Conservation (phyloP, 2,888 invertebrate species). For the Tineola bisselliella region DNA sequence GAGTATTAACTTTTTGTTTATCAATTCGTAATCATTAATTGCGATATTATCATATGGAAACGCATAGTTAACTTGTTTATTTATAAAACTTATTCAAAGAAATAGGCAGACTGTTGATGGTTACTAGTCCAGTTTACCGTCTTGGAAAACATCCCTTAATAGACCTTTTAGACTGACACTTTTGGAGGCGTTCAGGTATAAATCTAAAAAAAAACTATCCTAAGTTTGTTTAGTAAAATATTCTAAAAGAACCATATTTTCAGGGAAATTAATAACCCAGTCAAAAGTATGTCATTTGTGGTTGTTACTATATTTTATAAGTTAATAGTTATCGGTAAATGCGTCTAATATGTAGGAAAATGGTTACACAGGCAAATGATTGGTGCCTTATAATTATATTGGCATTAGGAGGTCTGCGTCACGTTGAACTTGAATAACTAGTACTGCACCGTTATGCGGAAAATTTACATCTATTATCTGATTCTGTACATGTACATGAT, state of each 20-base stretch:
- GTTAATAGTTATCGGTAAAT: not conserved
- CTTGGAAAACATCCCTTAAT: too few species aligned
- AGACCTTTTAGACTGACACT: too few species aligned
- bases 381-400: not conserved
- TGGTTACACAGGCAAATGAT: not conserved
- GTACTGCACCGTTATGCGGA: conserved; percentile 2
- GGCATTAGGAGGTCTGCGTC: conserved; percentile 1
- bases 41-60: not conserved
- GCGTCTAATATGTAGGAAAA: not conserved
- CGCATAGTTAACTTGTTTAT: not conserved
- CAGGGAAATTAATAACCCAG: not conserved
- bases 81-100: too few species aligned
- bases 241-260: too few species aligned
- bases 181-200: too few species aligned
- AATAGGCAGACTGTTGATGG: too few species aligned
- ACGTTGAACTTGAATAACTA: not conserved
- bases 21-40: not conserved
- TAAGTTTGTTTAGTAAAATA: too few species aligned
- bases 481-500: too few species aligned
- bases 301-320: not conserved
- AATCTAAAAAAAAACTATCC: too few species aligned
- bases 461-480: not conserved
- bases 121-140: too few species aligned
- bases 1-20: not conserved
- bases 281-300: not conserved